A percentile compares a stretch with the other conserved stretches of the same genome.
Conservation (phyloP, 2,797 vertebrate genomes). For the Chelon auratus region DNA sequence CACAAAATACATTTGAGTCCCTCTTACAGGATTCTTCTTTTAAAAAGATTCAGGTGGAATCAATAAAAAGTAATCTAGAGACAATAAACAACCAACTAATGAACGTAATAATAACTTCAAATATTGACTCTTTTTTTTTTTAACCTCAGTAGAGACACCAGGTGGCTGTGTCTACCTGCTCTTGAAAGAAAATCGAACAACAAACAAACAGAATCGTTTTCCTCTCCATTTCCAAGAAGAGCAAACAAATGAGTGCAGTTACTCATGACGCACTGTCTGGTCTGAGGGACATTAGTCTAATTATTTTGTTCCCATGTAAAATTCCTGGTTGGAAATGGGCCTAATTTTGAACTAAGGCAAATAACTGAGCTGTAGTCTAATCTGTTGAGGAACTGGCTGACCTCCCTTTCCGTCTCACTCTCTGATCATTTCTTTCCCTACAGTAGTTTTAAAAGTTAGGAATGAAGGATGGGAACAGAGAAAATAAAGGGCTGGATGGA, state of each 20-base stretch:
- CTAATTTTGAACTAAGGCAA: conserved; percentile 45
- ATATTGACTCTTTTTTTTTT: neutral
- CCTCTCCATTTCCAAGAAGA: conserved; percentile 6
- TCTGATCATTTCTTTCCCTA: conserved; percentile 9
- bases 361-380: conserved; percentile 46
- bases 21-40: neutral
- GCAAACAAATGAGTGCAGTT: conserved; percentile 24
- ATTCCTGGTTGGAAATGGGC: conserved; percentile 29
- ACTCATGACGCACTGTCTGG: conserved; percentile 37
- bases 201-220: neutral
- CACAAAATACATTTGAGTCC: neutral
- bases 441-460: conserved; percentile 9
- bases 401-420: conserved; percentile 29
- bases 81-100: neutral
- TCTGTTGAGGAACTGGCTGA: conserved; percentile 29
- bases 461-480: neutral
- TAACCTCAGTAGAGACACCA: neutral
- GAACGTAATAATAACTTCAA: neutral
- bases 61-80: neutral
- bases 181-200: neutral
- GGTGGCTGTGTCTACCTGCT: conserved; percentile 24
- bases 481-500: neutral
- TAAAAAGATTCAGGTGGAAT: neutral
- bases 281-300: conserved; percentile 49
- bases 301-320: conserved; percentile 59